Conservation (phyloP, 2,888 invertebrate species). For the Acronicta aceris region DNA sequence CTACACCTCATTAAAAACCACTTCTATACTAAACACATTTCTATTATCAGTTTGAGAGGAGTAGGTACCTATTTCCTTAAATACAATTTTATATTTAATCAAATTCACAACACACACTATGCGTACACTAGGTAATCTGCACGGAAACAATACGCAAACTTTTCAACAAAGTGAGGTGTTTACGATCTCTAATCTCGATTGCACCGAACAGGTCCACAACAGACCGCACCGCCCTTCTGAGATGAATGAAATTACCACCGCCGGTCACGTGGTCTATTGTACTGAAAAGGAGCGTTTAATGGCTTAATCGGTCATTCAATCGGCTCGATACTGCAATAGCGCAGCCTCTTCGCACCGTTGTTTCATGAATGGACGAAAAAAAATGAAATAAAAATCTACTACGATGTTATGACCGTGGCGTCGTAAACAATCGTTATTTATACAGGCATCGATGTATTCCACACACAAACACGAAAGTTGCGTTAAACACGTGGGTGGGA, state of each 20-base stretch:
- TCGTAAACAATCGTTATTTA: constrained; percentile 73
- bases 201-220: constrained; percentile 52
- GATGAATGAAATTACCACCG: constrained; percentile 79
- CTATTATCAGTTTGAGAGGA: no score
- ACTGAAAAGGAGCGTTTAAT: constrained; percentile 78
- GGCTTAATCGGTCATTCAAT: constrained; percentile 83
- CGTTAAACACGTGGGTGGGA: constrained; percentile 41
- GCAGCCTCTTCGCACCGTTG: constrained; percentile 73
- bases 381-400: constrained; percentile 72
- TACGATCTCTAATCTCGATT: constrained; percentile 48
- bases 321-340: constrained; percentile 74
- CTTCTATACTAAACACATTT: no score
- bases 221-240: constrained; percentile 68
- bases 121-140: neutral
- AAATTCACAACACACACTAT: constrained; percentile 4
- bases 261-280: constrained; percentile 83
- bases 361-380: constrained; percentile 81
- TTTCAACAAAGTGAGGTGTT: constrained; percentile 53
- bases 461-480: constrained; percentile 51
- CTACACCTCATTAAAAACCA: constrained; percentile 13
- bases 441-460: constrained; percentile 55
- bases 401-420: constrained; percentile 68
- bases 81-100: no score
- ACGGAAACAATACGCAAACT: constrained; percentile 23
- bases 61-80: no score